Percentiles rank a stretch among this genome's conserved stretches.
These are phyloP conservation scores for Silurus asotus DNA, from an alignment of 2,113 vertebrate species.

Conservation along the genomic window DNA sequence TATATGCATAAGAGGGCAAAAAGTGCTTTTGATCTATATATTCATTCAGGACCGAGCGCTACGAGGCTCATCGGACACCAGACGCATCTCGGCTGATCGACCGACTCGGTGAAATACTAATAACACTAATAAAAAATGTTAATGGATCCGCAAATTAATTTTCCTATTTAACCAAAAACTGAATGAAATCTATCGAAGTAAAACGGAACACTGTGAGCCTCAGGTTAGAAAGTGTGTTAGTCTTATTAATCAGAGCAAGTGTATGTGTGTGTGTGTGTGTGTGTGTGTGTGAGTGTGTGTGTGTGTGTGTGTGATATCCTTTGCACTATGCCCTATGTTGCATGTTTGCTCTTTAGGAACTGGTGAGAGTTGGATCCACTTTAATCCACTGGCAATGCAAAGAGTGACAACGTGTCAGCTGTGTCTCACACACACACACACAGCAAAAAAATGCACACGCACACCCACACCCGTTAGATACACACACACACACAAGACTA, in stretches of 20 bases:
- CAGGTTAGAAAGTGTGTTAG: slow-evolving; percentile 51
- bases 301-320: neutral
- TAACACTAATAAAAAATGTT: neutral
- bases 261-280: neutral
- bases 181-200: neutral
- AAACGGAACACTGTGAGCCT: neutral
- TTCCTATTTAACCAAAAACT: neutral
- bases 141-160: neutral
- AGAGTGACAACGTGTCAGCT: slow-evolving; percentile 38
- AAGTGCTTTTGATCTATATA: neutral
- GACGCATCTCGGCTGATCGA: neutral
- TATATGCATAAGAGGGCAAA: neutral
- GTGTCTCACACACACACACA: slow-evolving; percentile 50
- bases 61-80: neutral
- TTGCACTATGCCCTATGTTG: neutral
- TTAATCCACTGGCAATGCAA: slow-evolving; percentile 40
- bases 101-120: neutral
- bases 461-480: slow-evolving; percentile 27
- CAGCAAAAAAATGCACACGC: slow-evolving; percentile 26
- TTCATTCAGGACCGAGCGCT: neutral
- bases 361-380: neutral
- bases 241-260: neutral
- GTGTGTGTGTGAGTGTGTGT: too few species aligned
- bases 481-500: slow-evolving; percentile 43
- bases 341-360: neutral